Evolutionary conservation across 2,797 vertebrate species (phyloP).

Genomic region (Gymnopithys bicolor): DNA sequence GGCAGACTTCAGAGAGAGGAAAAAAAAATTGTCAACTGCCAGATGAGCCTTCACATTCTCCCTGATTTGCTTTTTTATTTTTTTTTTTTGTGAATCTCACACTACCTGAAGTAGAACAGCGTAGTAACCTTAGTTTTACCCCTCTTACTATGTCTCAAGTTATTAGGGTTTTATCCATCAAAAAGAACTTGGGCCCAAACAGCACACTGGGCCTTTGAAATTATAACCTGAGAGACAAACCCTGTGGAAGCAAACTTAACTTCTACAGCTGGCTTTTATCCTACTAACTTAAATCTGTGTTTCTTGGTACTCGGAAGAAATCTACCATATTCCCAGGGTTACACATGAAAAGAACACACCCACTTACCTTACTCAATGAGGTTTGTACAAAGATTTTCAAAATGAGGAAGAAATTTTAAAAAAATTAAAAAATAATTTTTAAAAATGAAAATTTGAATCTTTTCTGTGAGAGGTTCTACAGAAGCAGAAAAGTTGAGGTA

Average conservation of each 20-base stretch:
- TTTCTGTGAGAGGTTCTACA: neutral
- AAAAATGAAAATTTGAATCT: neutral
- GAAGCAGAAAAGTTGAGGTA: neutral
- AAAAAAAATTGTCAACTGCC: neutral
- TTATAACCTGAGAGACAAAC: neutral
- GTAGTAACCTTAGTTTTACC: constrained; percentile 1
- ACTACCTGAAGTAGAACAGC: neutral
- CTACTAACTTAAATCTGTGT: neutral
- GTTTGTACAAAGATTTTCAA: neutral
- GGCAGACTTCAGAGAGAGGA: neutral
- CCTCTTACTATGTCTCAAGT: neutral
- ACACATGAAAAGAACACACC: neutral
- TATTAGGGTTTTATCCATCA: constrained; percentile 21
- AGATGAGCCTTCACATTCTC: constrained; percentile 6
- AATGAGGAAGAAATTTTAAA: neutral
- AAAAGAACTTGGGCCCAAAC: neutral
- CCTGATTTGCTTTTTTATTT: constrained; percentile 15
- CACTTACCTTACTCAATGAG: neutral
- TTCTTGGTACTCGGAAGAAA: neutral
- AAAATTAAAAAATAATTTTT: neutral
- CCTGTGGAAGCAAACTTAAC: neutral
- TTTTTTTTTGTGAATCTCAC: neutral
- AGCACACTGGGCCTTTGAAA: neutral
- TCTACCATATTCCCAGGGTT: neutral
- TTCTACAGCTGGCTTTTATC: neutral